Percentiles rank a stretch among this genome's conserved stretches.
Evolutionary conservation across 2,888 invertebrate genomes (phyloP).

Genomic region (Temnothorax ravouxi): DNA sequence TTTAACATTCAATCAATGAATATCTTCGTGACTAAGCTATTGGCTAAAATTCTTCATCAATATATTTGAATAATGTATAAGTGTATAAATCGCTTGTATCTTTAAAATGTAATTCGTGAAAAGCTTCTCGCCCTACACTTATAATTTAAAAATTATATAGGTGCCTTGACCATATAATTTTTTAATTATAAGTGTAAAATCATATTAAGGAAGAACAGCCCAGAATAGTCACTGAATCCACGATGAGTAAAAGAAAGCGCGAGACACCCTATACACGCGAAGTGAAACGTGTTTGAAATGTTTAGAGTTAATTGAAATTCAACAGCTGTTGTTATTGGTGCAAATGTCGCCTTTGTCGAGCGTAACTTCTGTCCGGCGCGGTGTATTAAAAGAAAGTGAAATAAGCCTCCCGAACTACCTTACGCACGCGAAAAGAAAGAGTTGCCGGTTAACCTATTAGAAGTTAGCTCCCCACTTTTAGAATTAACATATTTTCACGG

Average conservation of each 20-base stretch:
- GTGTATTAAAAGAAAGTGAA: slow-evolving; percentile 71
- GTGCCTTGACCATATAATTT: not conserved
- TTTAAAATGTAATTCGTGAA: not conserved
- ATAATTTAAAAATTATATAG: not conserved
- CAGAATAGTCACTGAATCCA: not conserved
- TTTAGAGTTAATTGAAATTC: slow-evolving; percentile 68
- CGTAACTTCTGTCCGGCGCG: slow-evolving; percentile 53
- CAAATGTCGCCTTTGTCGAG: not conserved
- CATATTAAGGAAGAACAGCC: not conserved
- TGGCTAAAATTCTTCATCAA: not conserved
- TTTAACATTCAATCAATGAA: not conserved
- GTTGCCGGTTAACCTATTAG: too few relatives aligned
- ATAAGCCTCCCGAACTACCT: slow-evolving; percentile 43
- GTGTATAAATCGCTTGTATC: not conserved
- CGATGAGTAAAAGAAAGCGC: not conserved
- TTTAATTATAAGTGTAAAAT: not conserved
- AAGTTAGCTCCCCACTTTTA: too few relatives aligned
- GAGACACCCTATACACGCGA: not conserved
- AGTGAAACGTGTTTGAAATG: slow-evolving; percentile 46
- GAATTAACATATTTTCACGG: too few relatives aligned
- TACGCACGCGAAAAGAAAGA: slow-evolving; percentile 68
- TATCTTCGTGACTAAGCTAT: not conserved
- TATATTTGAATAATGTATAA: not conserved
- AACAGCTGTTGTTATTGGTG: slow-evolving; percentile 18
- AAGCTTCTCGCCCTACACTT: not conserved